phyloP scores from a whole-genome alignment of 2,113 vertebrate species.

The Oceanodroma tethys region DNA sequence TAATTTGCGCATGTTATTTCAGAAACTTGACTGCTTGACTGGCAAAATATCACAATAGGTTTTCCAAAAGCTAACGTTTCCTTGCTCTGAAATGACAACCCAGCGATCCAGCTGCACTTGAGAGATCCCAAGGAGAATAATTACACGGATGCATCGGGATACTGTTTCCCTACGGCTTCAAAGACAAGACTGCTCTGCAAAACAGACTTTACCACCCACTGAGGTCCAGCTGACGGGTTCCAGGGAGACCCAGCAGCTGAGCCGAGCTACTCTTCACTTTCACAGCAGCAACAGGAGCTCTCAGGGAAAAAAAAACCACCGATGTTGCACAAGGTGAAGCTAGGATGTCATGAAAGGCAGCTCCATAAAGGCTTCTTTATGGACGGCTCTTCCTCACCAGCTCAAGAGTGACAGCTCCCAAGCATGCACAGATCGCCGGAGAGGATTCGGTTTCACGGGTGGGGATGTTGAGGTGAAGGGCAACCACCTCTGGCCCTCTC shows the following conservation, averaged over 20 bases:
- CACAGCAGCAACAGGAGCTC: neutral
- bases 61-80: neutral
- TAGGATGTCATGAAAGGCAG: neutral
- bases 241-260: neutral
- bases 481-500: slow-evolving; percentile 25
- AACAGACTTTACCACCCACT: neutral
- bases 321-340: neutral
- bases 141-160: neutral
- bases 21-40: neutral
- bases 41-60: neutral
- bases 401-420: neutral
- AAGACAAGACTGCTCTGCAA: neutral
- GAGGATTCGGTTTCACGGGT: neutral
- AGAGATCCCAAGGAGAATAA: neutral
- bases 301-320: no score
- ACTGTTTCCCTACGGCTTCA: neutral
- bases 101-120: neutral
- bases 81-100: neutral
- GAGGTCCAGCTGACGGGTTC: neutral
- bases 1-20: neutral
- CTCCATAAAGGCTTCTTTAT: slow-evolving; percentile 49
- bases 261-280: neutral
- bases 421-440: fast-evolving
- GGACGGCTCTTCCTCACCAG: neutral
- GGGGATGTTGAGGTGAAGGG: neutral